Conservation (phyloP, 2,113 vertebrate species). For the Melanerpes aurifrons region DNA sequence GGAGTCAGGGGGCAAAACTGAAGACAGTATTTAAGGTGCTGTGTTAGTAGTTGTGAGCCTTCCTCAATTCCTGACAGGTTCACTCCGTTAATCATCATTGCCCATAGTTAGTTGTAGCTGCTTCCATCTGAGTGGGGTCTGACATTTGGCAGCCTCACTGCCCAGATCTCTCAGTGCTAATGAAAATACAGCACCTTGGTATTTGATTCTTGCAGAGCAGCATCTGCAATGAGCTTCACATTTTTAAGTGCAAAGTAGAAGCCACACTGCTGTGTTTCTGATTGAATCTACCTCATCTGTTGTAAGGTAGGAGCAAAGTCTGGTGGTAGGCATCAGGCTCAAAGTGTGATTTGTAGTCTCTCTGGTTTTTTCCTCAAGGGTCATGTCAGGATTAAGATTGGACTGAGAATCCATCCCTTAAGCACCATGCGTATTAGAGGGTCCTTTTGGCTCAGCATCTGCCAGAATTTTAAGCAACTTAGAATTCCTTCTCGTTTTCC, state of each 20-base stretch:
- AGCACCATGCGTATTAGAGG: background rate
- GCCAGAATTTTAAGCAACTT: background rate
- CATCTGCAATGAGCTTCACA: background rate
- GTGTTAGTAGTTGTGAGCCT: background rate
- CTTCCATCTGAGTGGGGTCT: background rate
- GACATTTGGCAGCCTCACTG: background rate
- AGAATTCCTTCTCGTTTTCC: background rate
- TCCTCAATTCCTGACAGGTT: background rate
- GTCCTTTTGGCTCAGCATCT: background rate
- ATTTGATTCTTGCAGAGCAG: background rate
- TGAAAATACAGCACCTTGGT: background rate
- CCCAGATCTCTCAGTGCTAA: background rate
- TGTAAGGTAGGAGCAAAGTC: background rate
- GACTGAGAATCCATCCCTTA: background rate
- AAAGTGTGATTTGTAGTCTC: background rate
- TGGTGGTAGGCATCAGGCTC: background rate
- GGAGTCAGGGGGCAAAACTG: too few species aligned
- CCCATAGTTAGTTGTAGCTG: background rate
- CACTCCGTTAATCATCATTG: background rate
- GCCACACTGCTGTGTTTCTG: background rate
- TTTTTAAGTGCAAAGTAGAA: background rate
- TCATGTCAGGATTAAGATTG: background rate
- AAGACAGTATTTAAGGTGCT: background rate
- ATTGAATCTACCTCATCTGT: background rate
- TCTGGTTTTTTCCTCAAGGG: background rate